Percentiles rank a stretch among this genome's conserved stretches.
These are phyloP conservation scores for Nesometra sesokonis DNA, from an alignment of 35 echinoderm and acorn worm genomes.

Conservation along the genomic window DNA sequence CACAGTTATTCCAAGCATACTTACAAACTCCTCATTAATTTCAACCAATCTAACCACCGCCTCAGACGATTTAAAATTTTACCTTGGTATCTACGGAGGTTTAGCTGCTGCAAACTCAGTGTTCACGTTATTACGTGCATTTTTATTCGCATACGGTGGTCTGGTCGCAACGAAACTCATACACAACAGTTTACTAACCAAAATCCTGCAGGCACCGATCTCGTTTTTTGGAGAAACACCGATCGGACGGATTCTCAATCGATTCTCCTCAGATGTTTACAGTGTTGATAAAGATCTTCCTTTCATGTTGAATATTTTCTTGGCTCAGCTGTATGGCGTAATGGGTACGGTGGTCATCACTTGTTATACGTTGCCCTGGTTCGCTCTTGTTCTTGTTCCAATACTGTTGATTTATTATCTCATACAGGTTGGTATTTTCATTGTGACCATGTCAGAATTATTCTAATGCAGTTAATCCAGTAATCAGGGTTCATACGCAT, in stretches of 20 bases:
- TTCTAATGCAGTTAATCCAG: too few relatives aligned
- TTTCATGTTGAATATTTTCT: slow-evolving; percentile 82
- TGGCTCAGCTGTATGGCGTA: slow-evolving; percentile 64
- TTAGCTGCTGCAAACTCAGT: slow-evolving; percentile 79
- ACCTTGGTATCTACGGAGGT: slow-evolving; percentile 80
- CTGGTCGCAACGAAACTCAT: slow-evolving; percentile 57
- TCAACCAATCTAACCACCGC: not conserved
- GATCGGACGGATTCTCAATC: slow-evolving; percentile 85
- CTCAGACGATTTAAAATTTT: slow-evolving; percentile 51
- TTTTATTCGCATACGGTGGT: slow-evolving; percentile 93
- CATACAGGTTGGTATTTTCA: slow-evolving; percentile 53
- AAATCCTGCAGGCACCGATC: slow-evolving; percentile 55
- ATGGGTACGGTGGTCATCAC: slow-evolving; percentile 64
- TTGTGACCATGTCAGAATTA: too few relatives aligned
- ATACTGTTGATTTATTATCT: slow-evolving; percentile 55
- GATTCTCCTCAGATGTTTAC: slow-evolving; percentile 92
- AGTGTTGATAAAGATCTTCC: slow-evolving; percentile 79
- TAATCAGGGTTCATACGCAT: too few relatives aligned
- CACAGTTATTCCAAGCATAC: not conserved
- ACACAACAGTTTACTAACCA: not conserved
- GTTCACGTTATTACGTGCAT: slow-evolving; percentile 74
- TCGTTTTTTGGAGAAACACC: slow-evolving; percentile 90
- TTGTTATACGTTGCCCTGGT: slow-evolving; percentile 91
- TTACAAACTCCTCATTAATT: not conserved
- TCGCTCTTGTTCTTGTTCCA: slow-evolving; percentile 61